A percentile compares a stretch with the other conserved stretches of the same genome.
Evolutionary conservation across 2,113 vertebrate species (phyloP).

Genomic region (Aepyceros melampus): DNA sequence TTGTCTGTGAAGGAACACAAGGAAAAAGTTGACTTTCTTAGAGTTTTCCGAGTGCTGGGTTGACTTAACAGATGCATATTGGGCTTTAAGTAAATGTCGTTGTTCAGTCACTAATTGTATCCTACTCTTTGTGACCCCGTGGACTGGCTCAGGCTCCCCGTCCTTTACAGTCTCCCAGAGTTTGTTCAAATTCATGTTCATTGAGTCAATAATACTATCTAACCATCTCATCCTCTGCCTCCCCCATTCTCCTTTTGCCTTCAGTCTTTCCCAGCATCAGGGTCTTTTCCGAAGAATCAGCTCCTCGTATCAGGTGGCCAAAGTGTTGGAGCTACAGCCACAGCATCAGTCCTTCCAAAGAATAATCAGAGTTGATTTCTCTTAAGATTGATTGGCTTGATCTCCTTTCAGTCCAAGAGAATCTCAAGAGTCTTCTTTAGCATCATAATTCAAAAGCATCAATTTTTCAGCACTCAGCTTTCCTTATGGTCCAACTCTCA

Average conservation of each 20-base stretch:
- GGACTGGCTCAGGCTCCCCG: not conserved
- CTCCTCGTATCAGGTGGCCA: not conserved
- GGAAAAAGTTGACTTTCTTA: not conserved
- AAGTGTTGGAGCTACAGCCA: not conserved
- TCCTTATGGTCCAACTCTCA: not conserved
- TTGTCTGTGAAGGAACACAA: not conserved
- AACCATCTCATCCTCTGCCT: not conserved
- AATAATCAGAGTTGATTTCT: not conserved
- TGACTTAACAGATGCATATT: not conserved
- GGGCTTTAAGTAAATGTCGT: not conserved
- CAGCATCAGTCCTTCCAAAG: not conserved
- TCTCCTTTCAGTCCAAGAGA: not conserved
- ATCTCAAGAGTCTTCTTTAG: not conserved
- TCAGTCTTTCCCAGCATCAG: not conserved
- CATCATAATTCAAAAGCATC: not conserved
- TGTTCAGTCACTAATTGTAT: not conserved
- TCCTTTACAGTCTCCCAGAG: not conserved
- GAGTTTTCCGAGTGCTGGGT: not conserved
- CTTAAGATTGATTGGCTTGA: not conserved
- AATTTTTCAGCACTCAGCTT: not conserved
- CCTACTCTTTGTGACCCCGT: rapidly evolving
- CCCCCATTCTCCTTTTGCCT: not conserved
- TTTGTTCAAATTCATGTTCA: not conserved
- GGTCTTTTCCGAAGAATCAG: not conserved
- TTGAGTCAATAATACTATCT: not conserved